phyloP scores from a whole-genome alignment of 2,888 invertebrate genomes.

The Mesorhabditis sp. region DNA sequence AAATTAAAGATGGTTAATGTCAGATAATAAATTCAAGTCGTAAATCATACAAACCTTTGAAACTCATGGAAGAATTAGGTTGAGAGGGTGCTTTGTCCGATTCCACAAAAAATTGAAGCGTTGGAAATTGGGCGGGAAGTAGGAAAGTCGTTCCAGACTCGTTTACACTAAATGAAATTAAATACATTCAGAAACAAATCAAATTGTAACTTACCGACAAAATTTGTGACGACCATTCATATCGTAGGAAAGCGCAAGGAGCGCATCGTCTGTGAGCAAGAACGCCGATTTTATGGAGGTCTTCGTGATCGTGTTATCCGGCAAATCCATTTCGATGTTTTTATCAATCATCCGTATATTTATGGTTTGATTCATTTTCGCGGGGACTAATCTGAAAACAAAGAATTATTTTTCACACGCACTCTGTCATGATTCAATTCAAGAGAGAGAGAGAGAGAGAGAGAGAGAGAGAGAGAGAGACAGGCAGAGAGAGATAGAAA shows the following conservation, averaged over 20 bases:
- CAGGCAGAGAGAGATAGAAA: neutral
- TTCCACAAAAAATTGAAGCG: slow-evolving; percentile 7
- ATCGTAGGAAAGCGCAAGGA: no score
- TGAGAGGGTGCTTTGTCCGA: slow-evolving; percentile 6
- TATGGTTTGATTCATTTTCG: slow-evolving; percentile 5
- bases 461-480: no score
- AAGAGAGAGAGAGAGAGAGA: neutral
- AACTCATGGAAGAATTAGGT: neutral
- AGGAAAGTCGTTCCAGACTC: no score
- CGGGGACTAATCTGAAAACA: slow-evolving; percentile 11
- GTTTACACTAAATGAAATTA: no score
- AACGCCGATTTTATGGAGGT: no score
- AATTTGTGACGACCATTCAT: no score
- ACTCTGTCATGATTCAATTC: slow-evolving; percentile 7
- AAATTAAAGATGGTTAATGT: slow-evolving; percentile 7
- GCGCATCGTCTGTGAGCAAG: no score
- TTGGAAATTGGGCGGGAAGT: no score
- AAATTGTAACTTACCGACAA: neutral
- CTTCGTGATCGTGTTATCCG: no score
- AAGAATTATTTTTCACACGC: slow-evolving; percentile 14
- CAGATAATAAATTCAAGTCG: slow-evolving; percentile 12
- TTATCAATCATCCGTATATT: slow-evolving; percentile 5
- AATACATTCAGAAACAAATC: no score
- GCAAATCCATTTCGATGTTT: neutral
- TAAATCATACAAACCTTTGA: slow-evolving; percentile 11